Percentiles rank a stretch among this genome's conserved stretches.
phyloP scores from a whole-genome alignment of 2,888 invertebrate genomes.

The Cephus pulcher region DNA sequence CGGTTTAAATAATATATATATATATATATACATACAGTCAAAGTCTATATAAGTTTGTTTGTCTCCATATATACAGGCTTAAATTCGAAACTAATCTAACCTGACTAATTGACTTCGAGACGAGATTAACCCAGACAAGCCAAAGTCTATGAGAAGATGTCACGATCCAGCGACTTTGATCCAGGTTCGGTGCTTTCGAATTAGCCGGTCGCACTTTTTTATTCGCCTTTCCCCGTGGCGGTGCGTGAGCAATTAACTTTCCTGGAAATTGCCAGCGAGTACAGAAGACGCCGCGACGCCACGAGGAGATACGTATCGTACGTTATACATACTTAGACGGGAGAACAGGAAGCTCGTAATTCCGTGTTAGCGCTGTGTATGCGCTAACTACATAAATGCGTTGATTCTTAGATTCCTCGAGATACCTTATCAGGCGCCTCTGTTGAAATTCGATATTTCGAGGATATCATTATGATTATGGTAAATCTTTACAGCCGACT shows the following conservation, averaged over 20 bases:
- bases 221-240: conserved; percentile 8
- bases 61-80: not conserved
- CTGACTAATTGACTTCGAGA: not conserved
- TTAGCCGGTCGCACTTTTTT: not conserved
- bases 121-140: not conserved
- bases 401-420: not conserved
- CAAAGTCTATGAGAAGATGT: not conserved
- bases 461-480: not conserved
- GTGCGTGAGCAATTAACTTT: conserved; percentile 58
- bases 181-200: not conserved
- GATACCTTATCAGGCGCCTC: not conserved
- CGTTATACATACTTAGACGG: conserved; percentile 25
- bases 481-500: not conserved
- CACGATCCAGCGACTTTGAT: not conserved
- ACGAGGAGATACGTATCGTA: conserved; percentile 50
- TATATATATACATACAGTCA: not conserved
- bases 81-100: not conserved
- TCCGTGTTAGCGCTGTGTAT: conserved; percentile 31
- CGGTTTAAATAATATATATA: no score
- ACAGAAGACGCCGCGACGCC: conserved; percentile 19
- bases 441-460: not conserved
- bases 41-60: not conserved
- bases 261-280: conserved; percentile 46
- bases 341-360: conserved; percentile 56
- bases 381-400: not conserved